phyloP scores from a whole-genome alignment of 2,113 vertebrate species.

The Chaetura pelagica region DNA sequence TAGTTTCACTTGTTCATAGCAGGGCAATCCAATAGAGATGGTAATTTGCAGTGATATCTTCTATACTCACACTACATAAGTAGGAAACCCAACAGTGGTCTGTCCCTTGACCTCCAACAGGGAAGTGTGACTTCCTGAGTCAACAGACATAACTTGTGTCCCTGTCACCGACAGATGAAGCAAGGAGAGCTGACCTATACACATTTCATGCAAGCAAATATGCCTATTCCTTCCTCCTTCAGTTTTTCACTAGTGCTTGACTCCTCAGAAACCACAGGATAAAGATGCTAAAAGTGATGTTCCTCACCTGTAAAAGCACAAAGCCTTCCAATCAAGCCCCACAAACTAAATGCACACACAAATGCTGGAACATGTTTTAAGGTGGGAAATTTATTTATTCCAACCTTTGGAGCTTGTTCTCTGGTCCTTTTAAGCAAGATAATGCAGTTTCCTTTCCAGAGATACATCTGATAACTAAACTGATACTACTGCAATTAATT shows the following conservation, averaged over 20 bases:
- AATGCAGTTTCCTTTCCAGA: neutral
- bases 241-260: neutral
- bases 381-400: neutral
- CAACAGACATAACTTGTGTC: neutral
- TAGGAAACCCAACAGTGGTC: neutral
- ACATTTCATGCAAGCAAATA: neutral
- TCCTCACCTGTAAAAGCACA: neutral
- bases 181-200: neutral
- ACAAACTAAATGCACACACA: neutral
- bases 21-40: neutral
- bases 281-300: neutral
- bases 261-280: neutral
- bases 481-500: neutral
- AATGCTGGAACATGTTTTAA: neutral
- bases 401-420: neutral
- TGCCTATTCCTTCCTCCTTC: neutral
- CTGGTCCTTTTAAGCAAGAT: neutral
- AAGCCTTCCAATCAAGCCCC: neutral
- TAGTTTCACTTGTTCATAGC: neutral
- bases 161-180: neutral
- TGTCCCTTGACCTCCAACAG: neutral
- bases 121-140: neutral
- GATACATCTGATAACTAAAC: neutral
- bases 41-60: neutral
- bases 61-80: neutral